Conservation (phyloP, 2,113 vertebrate genomes). For the Phaethon lepturus region DNA sequence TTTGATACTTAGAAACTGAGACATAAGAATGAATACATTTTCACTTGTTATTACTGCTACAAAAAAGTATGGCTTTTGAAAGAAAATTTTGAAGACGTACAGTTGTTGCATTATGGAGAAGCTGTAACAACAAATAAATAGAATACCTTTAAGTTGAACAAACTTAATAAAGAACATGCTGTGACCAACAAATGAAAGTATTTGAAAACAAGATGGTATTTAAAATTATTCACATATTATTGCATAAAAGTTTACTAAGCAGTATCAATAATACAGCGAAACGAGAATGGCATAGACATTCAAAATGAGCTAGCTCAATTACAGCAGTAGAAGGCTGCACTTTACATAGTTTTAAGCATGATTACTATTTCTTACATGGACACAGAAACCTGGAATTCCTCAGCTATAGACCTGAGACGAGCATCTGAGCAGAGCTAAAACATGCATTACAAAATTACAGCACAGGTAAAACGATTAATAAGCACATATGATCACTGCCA, state of each 20-base stretch:
- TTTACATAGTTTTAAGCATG: not conserved
- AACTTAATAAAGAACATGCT: not conserved
- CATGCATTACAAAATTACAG: not conserved
- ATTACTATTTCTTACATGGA: not conserved
- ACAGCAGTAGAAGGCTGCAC: not conserved
- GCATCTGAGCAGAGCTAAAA: not conserved
- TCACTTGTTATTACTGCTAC: not conserved
- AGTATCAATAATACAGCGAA: not conserved
- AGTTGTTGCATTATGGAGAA: not conserved
- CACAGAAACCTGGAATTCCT: not conserved
- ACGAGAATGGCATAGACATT: not conserved
- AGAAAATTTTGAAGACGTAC: not conserved
- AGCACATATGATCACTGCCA: not conserved
- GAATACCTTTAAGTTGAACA: not conserved
- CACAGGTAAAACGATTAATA: not conserved
- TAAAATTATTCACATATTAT: not conserved
- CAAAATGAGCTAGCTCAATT: not conserved
- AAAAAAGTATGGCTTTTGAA: not conserved
- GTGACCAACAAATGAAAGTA: not conserved
- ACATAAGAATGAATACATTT: not conserved
- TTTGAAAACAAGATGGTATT: not conserved
- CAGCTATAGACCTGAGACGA: rapidly evolving
- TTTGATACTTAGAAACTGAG: not conserved
- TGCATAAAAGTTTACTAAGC: not conserved
- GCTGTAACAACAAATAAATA: not conserved